A percentile compares a stretch with the other conserved stretches of the same genome.
These are phyloP conservation scores for Mastacembelus armatus DNA, from an alignment of 2,797 vertebrate genomes.

Conservation along the genomic window DNA sequence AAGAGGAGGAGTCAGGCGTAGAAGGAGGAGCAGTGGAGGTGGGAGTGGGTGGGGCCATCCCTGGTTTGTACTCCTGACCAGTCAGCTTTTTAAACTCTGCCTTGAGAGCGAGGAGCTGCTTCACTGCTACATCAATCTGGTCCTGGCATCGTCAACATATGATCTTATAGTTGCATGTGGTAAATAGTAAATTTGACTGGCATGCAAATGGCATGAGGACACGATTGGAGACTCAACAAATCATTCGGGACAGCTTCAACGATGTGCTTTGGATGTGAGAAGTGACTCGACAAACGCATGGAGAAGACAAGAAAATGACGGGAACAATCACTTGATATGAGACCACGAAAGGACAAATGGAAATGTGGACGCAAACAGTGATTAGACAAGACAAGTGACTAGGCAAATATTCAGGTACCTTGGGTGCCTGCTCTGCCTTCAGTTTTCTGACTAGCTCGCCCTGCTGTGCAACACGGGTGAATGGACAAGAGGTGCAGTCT, in stretches of 20 bases:
- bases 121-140: slow-evolving; percentile 86
- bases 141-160: slow-evolving; percentile 80
- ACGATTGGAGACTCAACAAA: neutral
- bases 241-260: rapidly evolving
- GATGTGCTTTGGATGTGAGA: rapidly evolving
- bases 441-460: slow-evolving; percentile 86
- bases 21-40: slow-evolving; percentile 42
- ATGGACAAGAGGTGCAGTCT: slow-evolving; percentile 66
- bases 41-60: slow-evolving; percentile 72
- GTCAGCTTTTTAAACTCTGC: slow-evolving; percentile 89
- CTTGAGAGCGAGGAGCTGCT: slow-evolving; percentile 88
- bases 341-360: neutral
- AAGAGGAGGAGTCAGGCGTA: slow-evolving; percentile 12
- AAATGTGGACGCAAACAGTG: neutral
- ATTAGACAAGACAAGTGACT: neutral
- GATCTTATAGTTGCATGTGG: slow-evolving; percentile 26
- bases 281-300: neutral
- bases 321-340: neutral
- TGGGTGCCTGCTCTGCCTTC: slow-evolving; percentile 85
- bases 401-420: slow-evolving; percentile 75
- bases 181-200: slow-evolving; percentile 8
- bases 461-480: slow-evolving; percentile 82
- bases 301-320: neutral
- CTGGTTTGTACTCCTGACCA: slow-evolving; percentile 90
- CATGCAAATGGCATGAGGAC: slow-evolving; percentile 33